phyloP scores from a whole-genome alignment of 2,888 invertebrate genomes.

The Mayetiola destructor region DNA sequence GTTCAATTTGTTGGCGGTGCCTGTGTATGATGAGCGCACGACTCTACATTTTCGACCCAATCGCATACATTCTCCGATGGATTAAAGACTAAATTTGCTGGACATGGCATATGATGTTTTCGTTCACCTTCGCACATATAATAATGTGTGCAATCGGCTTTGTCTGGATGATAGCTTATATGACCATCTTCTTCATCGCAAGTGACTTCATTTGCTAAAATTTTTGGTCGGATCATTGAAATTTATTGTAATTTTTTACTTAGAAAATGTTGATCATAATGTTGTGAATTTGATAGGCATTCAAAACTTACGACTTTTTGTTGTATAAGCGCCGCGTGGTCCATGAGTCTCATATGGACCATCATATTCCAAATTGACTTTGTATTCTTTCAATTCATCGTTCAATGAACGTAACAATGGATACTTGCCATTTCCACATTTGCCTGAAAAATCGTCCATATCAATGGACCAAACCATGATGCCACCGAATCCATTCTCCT shows the following conservation, averaged over 20 bases:
- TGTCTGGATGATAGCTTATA: conserved; percentile 83
- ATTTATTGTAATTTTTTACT: background rate
- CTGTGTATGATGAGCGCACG: conserved; percentile 58
- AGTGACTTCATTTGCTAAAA: conserved; percentile 67
- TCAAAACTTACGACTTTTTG: conserved; percentile 76
- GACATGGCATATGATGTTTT: conserved; percentile 93
- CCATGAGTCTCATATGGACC: conserved; percentile 69
- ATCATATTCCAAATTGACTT: conserved; percentile 66
- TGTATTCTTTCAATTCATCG: conserved; percentile 69
- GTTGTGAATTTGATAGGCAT: background rate
- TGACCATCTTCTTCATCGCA: conserved; percentile 93
- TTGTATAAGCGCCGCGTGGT: conserved; percentile 61
- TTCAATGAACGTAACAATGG: conserved; percentile 77
- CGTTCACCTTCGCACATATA: conserved; percentile 94
- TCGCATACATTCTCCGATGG: conserved; percentile 87
- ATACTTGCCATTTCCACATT: conserved; percentile 80
- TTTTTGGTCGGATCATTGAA: background rate
- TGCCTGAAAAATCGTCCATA: conserved; percentile 85
- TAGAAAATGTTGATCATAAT: background rate
- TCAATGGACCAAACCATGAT: conserved; percentile 96
- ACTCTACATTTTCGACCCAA: conserved; percentile 90
- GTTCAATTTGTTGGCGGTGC: conserved; percentile 39
- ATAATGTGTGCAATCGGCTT: conserved; percentile 83
- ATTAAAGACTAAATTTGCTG: conserved; percentile 82
- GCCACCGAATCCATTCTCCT: conserved; percentile 86